These are phyloP conservation scores for Hiodon tergisus DNA, from an alignment of 2,113 vertebrate species.

Conservation along the genomic window DNA sequence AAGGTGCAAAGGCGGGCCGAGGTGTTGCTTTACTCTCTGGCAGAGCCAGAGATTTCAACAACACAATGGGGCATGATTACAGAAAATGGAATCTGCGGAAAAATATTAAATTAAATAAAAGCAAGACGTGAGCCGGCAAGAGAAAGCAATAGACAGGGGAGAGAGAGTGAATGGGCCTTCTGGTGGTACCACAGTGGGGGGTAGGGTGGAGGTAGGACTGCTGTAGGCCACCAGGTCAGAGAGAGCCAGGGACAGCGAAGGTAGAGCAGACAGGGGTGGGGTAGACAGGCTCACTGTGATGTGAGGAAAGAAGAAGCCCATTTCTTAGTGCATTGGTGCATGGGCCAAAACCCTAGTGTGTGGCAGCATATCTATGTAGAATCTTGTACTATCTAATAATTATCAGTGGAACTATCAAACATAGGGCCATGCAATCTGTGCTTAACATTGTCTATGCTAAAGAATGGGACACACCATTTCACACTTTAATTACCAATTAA, in stretches of 20 bases:
- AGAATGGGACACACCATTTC: too few species aligned
- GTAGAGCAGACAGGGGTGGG: background rate
- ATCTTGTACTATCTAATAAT: too few species aligned
- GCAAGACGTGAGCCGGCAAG: background rate
- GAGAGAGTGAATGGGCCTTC: background rate
- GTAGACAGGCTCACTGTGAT: background rate
- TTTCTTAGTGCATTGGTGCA: too few species aligned
- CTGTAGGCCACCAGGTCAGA: conserved; percentile 29
- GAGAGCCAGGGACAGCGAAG: conserved; percentile 7
- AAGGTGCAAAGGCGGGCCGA: background rate
- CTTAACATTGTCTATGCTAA: too few species aligned
- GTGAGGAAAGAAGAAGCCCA: background rate
- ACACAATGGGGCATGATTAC: background rate
- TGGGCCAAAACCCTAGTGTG: too few species aligned
- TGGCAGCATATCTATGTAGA: too few species aligned
- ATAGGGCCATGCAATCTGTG: too few species aligned
- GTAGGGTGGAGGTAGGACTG: conserved; percentile 14
- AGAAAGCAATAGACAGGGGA: conserved; percentile 4
- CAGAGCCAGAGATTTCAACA: background rate
- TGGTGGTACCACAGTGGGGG: background rate
- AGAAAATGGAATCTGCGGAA: background rate
- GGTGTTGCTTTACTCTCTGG: background rate
- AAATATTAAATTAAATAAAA: background rate
- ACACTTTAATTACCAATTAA: too few species aligned
- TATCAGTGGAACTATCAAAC: too few species aligned